Base-by-base conservation (phyloP, 2,888 invertebrate species). In the Drosophila macrospina region DNA sequence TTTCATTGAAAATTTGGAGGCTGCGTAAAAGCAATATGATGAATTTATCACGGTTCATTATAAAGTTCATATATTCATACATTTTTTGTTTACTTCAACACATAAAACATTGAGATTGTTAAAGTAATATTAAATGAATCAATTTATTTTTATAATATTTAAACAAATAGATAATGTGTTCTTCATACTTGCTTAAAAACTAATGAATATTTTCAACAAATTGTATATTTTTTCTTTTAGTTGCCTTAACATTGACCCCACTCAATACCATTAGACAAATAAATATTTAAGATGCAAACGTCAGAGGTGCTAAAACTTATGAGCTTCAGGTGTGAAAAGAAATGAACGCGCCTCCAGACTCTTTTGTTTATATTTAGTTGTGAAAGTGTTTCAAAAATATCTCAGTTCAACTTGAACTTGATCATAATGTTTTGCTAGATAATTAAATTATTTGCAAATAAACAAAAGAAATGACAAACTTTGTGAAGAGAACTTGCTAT, bases 401-500 rank as follows among this genome's bases (percentile, higher is more conserved):
- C 65, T 34, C 59, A 68, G 59, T 74, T 86, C 67, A 83, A 83
- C 83, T 88, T 83, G 83, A 83, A 83, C 83, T 83, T 83, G 83
- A 79, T 69, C 55, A 66, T 56, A 71, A 52, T 74, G 51, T 64
- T 52, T 32, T 61, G 63, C 37, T 51, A 65, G 72, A 54, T 68
- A 71, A 80, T 77, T 82, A 61, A 69, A 83, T 86, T 74, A 64
- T 32, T 47, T 67, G 57, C 30, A 63, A 80, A 74, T 66, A 69
- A 72, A 78, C 71, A 78, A 71, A 78, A 50, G 57, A 20, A 66
- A 78, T 62, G 61, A 36, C 48, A 73, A 80, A 84, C 80, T 68
- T 56, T 59, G 67, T 66, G 50, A 34, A 44, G 16, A 70, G 63
- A 41, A 48, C 70, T 74, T 24, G 41, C 56, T n/a, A n/a, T n/a